Percentiles rank a stretch among this genome's conserved stretches.
Evolutionary conservation across 2,113 vertebrate genomes (phyloP).

Genomic region (Scophthalmus maximus): DNA sequence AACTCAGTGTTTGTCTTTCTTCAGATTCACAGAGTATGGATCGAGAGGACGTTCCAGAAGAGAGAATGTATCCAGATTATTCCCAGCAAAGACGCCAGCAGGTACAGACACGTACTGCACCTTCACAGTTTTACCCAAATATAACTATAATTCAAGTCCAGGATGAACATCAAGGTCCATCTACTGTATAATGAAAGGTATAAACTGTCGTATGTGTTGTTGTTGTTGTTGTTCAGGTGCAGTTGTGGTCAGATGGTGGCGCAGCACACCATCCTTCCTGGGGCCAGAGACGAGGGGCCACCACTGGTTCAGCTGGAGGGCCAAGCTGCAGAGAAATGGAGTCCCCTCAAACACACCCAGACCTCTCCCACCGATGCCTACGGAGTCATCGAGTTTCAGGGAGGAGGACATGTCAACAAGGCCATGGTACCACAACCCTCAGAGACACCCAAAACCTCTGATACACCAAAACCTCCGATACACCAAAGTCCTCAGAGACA

Average conservation of each 20-base stretch:
- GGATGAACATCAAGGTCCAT: too few relatives aligned
- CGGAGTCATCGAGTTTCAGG: constrained; percentile 94
- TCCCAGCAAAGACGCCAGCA: constrained; percentile 89
- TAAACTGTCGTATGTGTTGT: not conserved
- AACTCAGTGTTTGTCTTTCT: constrained; percentile 2
- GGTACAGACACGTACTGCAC: constrained; percentile 79
- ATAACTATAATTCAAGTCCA: not conserved
- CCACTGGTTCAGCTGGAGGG: constrained; percentile 80
- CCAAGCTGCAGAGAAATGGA: constrained; percentile 87
- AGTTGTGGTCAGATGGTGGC: constrained; percentile 89
- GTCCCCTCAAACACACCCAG: constrained; percentile 88
- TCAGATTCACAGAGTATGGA: constrained; percentile 93
- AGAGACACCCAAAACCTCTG: too few relatives aligned
- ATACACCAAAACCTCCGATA: not conserved
- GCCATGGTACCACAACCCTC: constrained; percentile 89
- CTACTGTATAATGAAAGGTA: too few relatives aligned
- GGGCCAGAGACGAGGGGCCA: constrained; percentile 82
- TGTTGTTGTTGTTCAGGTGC: constrained; percentile 82
- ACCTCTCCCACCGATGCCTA: constrained; percentile 90
- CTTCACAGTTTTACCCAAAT: too few relatives aligned
- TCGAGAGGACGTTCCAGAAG: constrained; percentile 95
- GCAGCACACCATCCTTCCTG: constrained; percentile 84
- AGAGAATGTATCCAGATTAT: constrained; percentile 91
- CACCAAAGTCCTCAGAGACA: too few relatives aligned
- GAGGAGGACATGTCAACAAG: constrained; percentile 92